phyloP scores from a whole-genome alignment of 2,797 vertebrate genomes.

The Lithobates sylvaticus region DNA sequence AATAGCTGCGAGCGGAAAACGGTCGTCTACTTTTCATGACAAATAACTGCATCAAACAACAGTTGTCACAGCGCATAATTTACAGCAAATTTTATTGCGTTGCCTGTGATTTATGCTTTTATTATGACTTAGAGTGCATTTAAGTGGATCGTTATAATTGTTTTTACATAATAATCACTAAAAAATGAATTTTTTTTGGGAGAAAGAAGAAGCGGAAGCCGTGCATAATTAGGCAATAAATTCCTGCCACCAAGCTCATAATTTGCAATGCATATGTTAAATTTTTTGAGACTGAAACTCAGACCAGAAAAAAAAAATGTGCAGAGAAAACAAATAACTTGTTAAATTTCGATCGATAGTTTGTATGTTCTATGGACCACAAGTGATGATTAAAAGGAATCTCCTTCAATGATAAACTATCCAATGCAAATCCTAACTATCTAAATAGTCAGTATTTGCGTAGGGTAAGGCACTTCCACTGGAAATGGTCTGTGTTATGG shows the following conservation, averaged over 20 bases:
- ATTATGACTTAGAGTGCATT: conserved; percentile 46
- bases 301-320: too few relatives aligned
- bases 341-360: too few relatives aligned
- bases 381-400: too few relatives aligned
- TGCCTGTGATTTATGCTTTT: conserved; percentile 49
- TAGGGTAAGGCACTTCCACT: too few relatives aligned
- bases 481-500: too few relatives aligned
- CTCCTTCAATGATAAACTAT: too few relatives aligned
- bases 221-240: conserved; percentile 45
- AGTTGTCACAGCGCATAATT: conserved; percentile 45
- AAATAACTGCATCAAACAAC: conserved; percentile 55
- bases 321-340: too few relatives aligned
- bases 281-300: not conserved
- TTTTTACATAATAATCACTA: conserved; percentile 51
- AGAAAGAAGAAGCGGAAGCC: conserved; percentile 9
- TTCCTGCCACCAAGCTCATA: conserved; percentile 22
- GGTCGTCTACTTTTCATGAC: conserved; percentile 56
- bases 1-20: conserved; percentile 46
- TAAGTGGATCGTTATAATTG: conserved; percentile 58
- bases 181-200: not conserved
- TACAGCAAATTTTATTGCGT: conserved; percentile 46
- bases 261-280: not conserved
- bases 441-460: too few relatives aligned
- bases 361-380: too few relatives aligned
- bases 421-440: not conserved